Conservation (phyloP, 2,113 vertebrate genomes). For the Pollachius pollachius region DNA sequence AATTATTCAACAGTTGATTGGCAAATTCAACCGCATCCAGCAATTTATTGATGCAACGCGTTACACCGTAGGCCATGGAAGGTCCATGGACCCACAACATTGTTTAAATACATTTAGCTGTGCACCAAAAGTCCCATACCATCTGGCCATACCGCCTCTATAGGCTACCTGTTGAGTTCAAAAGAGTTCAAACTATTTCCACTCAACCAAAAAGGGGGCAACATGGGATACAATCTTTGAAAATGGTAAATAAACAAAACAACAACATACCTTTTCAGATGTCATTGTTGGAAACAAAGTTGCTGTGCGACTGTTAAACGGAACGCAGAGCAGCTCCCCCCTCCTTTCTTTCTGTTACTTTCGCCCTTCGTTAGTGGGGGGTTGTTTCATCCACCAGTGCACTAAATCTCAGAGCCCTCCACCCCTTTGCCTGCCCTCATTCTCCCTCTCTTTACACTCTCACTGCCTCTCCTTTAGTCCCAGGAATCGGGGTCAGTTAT, state of each 20-base stretch:
- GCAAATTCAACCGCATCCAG: too few relatives aligned
- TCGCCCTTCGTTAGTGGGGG: slow-evolving; percentile 69
- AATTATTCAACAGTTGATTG: too few relatives aligned
- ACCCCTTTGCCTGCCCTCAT: slow-evolving; percentile 30
- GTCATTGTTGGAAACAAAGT: slow-evolving; percentile 49
- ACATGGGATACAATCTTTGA: too few relatives aligned
- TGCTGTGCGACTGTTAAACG: slow-evolving; percentile 58
- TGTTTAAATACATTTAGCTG: slow-evolving; percentile 3
- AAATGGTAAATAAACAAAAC: slow-evolving; percentile 21
- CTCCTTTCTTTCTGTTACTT: slow-evolving; percentile 59
- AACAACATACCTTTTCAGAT: slow-evolving; percentile 59
- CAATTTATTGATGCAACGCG: too few relatives aligned
- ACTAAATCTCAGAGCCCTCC: slow-evolving; percentile 64
- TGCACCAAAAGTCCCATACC: background rate
- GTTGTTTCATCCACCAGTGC: slow-evolving; percentile 68
- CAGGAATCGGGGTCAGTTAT: slow-evolving; percentile 66
- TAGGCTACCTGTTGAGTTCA: background rate
- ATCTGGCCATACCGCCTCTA: background rate
- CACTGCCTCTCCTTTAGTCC: slow-evolving; percentile 27
- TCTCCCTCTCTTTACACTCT: slow-evolving; percentile 60
- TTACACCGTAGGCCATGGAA: slow-evolving; percentile 12
- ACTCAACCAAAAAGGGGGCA: background rate
- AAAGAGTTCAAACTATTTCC: background rate
- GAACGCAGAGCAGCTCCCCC: slow-evolving; percentile 43
- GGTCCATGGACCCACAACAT: background rate